Evolutionary conservation across 2,888 invertebrate genomes (phyloP), one percentile per base, ranked within the genome.

Genomic region (Stratiomys singularior): DNA sequence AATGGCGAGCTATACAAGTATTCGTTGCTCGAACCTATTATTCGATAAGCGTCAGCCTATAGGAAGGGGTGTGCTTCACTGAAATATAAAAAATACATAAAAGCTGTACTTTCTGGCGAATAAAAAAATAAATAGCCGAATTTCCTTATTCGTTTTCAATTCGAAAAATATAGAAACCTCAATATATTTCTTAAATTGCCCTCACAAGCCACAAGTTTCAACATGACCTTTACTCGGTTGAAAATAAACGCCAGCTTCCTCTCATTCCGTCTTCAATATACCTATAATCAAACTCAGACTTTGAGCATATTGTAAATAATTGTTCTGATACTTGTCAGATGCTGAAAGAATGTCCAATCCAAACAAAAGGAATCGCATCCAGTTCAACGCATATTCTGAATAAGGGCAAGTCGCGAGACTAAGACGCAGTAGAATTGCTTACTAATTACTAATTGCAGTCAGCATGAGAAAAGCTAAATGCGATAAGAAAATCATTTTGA

Each of bases 401-500:
- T 52, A 52, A 52, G 52, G 52, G 18, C 52, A 52, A 52, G 60
- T 60, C 25, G 60, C 60, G 1, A 60, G 60, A 60, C 60, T 60
- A 60, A 60, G 25, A 60, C 60, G 60, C 60, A 60, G 23, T 60
- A 60, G 1, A 60, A 25, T 60, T 25, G 60, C 11, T 60, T 60
- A 60, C 25, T 60, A 60, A 60, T 60, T 60, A 60, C 25, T 60
- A 60, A 60, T 60, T 60, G 60, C 60, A 25, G 4, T 21, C 11
- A 60, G 23, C 25, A 25, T 60, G 60, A 15, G 60, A 60, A 60
- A 60, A 13, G 23, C 25, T 60, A 25, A 21, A 15, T 52, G 21
- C 15, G 60, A 60, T 60, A 60, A 52, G 1, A 52, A 60, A 23
- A 25, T 18, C 60, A 23, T 60, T 25, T 60, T 60, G 60, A 60